Evolutionary conservation across 2,113 vertebrate species (phyloP).

Genomic region (Dipodomys stephensi): DNA sequence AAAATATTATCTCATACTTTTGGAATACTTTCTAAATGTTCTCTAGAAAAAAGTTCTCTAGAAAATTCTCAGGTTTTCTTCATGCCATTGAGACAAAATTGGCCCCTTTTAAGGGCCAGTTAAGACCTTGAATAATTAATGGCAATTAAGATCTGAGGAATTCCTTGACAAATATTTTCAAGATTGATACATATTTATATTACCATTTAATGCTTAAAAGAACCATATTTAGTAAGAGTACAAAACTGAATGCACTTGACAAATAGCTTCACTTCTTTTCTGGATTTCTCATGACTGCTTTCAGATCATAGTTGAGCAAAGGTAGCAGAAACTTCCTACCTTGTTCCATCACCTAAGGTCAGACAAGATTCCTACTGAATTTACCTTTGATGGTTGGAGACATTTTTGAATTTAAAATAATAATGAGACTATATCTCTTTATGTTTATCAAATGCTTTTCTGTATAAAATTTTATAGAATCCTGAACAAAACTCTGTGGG

Average conservation of each 20-base stretch:
- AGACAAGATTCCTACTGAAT: background rate
- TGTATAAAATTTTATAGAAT: background rate
- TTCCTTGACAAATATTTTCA: background rate
- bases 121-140: too few relatives aligned
- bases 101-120: background rate
- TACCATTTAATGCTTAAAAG: background rate
- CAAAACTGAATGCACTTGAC: background rate
- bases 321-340: background rate
- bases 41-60: background rate
- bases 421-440: background rate
- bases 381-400: background rate
- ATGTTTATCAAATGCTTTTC: background rate
- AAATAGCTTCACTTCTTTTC: background rate
- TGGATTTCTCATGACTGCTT: background rate
- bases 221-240: background rate
- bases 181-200: background rate
- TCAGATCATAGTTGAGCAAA: background rate
- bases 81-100: background rate
- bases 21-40: background rate
- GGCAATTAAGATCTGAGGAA: background rate
- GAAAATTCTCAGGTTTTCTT: background rate
- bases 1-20: background rate
- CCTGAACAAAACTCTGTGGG: background rate
- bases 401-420: background rate
- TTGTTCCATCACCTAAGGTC: accelerated